Evolutionary conservation across 2,888 invertebrate species (phyloP).

Genomic region (Linnaemya tessellans): DNA sequence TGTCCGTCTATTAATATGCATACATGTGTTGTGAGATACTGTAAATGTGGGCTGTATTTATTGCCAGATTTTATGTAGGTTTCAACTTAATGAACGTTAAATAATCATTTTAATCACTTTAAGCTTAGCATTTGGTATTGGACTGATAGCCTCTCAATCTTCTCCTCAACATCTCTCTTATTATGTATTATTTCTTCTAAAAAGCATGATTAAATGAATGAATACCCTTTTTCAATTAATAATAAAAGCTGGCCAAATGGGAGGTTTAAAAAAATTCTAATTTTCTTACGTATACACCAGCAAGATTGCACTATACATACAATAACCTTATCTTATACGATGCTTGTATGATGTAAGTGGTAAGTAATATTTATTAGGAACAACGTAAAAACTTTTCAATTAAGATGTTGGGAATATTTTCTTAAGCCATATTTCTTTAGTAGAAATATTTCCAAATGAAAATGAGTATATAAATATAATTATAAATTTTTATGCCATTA

Average conservation of each 20-base stretch:
- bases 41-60: constrained; percentile 48
- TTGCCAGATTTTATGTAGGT: constrained; percentile 61
- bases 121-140: constrained; percentile 64
- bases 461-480: too few species aligned
- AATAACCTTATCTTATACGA: constrained; percentile 4
- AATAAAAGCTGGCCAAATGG: constrained; percentile 14
- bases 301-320: constrained; percentile 15
- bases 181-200: background rate
- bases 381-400: constrained; percentile 21
- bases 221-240: constrained; percentile 52
- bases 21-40: background rate
- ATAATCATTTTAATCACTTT: constrained; percentile 78
- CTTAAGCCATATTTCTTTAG: background rate
- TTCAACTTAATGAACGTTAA: constrained; percentile 79
- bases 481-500: too few species aligned
- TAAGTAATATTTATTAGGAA: constrained; percentile 28
- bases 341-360: constrained; percentile 6
- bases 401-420: constrained; percentile 36
- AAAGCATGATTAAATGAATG: background rate
- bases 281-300: constrained; percentile 11
- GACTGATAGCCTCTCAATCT: constrained; percentile 27
- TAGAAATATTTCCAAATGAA: too few species aligned
- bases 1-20: background rate
- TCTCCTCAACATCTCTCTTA: background rate
- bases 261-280: constrained; percentile 14